Conservation (phyloP, 2,888 invertebrate genomes). For the Eilema depressum region DNA sequence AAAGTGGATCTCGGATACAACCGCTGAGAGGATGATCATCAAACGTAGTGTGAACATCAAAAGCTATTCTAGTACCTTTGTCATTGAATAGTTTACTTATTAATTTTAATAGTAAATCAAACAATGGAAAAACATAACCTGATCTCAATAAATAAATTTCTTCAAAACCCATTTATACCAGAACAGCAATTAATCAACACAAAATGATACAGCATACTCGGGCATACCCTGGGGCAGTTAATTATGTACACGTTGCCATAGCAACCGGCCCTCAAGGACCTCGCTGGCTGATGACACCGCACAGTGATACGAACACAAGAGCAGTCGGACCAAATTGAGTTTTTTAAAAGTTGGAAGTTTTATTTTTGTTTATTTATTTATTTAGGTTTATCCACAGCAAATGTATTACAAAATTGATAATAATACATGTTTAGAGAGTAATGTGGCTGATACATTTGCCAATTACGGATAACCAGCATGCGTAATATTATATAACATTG, state of each 20-base stretch:
- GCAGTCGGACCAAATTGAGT: conserved; percentile 26
- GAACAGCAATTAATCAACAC: conserved; percentile 44
- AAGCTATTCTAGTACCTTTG: no score
- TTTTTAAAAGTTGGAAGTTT: neutral
- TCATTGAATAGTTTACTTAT: no score
- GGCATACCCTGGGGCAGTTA: conserved; percentile 38
- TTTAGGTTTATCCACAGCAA: no score
- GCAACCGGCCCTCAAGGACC: conserved; percentile 47
- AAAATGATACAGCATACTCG: conserved; percentile 31
- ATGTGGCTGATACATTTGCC: no score
- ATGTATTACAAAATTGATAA: no score
- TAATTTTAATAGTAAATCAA: neutral
- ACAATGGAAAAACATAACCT: neutral
- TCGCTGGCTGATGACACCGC: conserved; percentile 42
- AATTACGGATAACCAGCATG: no score
- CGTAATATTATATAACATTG: no score
- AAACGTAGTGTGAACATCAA: neutral
- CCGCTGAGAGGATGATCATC: neutral
- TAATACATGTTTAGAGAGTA: no score
- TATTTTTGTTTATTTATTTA: neutral
- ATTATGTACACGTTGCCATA: conserved; percentile 54
- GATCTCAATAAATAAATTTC: neutral
- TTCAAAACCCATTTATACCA: conserved; percentile 10
- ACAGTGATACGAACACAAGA: conserved; percentile 29
- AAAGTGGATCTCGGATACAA: no score